Evolutionary conservation across 2,888 invertebrate genomes (phyloP), one percentile per base, ranked within the genome.

Genomic region (Himalopsyche tibetana): DNA sequence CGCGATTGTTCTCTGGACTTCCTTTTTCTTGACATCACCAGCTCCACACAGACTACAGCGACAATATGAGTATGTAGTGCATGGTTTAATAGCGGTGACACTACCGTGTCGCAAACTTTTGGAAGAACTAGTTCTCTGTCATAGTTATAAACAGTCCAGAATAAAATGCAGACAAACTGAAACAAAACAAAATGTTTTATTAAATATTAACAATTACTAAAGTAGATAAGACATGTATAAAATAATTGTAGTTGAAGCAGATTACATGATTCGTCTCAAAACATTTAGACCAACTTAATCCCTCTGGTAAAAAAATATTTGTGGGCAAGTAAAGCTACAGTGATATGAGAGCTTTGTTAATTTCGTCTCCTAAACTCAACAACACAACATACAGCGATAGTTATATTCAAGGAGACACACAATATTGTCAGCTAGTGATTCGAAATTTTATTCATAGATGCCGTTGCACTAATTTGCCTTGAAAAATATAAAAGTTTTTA

Each of bases 51-150:
- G 2, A 94, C 89, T 19, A 94, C 91, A 0, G 94, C 89, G 0
- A 92, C 88, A 82, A 94, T 94, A 89, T 93, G 92, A 0, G 94
- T 93, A 90, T 95, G 95, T 51, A 94, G 92, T 87, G 93, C 93
- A 88, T 94, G 94, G 91, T 94, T 95, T 89, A 94, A 92, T 94
- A 94, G 94, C 90, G 92, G 91, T 0, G 94, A 94, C 0, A 94
- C 91, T 17, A 94, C 91, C 83, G 90, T 89, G 89, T 94, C 94
- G 89, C 93, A 92, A 15, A 92, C 90, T 85, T 89, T 89, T 0
- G 94, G 94, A 90, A 94, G 94, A 51, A 94, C 93, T 89, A 94
- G 91, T 90, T 94, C 94, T 0, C 94, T 91, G 89, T 94, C 93
- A 80, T 93, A 91, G 79, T 90, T 90, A 91, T 92, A 94, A 1